phyloP scores from a whole-genome alignment of 2,888 invertebrate genomes.

The Parasteatoda lunata region DNA sequence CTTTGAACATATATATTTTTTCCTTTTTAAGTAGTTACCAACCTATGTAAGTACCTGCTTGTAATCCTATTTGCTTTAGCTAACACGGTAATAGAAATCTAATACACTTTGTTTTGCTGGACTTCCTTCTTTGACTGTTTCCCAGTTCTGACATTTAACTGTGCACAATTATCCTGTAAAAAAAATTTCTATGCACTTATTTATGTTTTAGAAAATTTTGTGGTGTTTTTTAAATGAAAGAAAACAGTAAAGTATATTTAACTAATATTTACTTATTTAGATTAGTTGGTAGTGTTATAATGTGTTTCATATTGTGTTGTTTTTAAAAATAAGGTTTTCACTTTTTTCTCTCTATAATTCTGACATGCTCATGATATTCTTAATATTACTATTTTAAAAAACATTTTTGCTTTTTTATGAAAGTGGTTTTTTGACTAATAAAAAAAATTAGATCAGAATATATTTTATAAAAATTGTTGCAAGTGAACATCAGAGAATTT shows the following conservation, averaged over 20 bases:
- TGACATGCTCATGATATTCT: too few relatives aligned
- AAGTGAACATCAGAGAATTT: too few relatives aligned
- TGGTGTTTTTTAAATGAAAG: background rate
- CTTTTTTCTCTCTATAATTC: too few relatives aligned
- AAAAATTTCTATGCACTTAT: slow-evolving; percentile 6
- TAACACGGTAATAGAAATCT: background rate
- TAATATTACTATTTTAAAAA: too few relatives aligned
- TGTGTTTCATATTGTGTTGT: too few relatives aligned
- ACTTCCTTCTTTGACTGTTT: background rate
- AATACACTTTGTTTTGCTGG: too few relatives aligned
- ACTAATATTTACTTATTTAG: background rate
- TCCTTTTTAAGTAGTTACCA: slow-evolving; percentile 19
- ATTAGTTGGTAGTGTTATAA: too few relatives aligned
- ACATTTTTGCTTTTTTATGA: too few relatives aligned
- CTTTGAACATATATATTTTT: slow-evolving; percentile 28
- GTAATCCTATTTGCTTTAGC: background rate
- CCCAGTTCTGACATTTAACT: slow-evolving; percentile 3
- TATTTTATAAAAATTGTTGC: too few relatives aligned
- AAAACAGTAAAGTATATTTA: background rate
- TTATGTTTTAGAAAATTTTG: background rate
- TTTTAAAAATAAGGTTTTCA: too few relatives aligned
- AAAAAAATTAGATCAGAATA: too few relatives aligned
- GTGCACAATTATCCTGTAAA: background rate
- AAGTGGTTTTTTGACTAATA: too few relatives aligned
- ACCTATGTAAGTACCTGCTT: slow-evolving; percentile 25